Conservation (phyloP, 2,113 vertebrate species). For the Pseudopodoces humilis region DNA sequence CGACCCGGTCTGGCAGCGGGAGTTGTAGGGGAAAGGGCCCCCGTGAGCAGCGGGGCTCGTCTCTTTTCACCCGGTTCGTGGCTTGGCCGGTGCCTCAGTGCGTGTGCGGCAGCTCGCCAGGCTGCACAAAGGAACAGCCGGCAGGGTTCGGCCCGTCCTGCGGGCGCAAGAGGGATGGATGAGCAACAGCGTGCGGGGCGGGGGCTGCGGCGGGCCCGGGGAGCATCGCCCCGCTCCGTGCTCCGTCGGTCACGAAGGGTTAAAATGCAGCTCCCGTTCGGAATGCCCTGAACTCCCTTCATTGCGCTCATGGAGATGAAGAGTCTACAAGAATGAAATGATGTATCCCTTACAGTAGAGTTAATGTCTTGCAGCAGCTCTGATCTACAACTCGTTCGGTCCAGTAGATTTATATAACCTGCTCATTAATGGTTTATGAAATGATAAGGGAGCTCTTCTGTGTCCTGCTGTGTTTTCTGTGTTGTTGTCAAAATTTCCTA, state of each 20-base stretch:
- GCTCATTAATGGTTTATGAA: slow-evolving; percentile 55
- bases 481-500: not conserved
- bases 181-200: not conserved
- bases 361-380: not conserved
- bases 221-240: not conserved
- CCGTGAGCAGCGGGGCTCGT: too few relatives aligned
- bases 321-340: not conserved
- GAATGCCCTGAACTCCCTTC: not conserved
- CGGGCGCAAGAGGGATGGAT: not conserved
- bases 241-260: not conserved
- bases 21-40: not conserved
- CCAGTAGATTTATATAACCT: slow-evolving; percentile 55
- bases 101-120: not conserved
- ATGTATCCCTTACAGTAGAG: not conserved
- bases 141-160: not conserved
- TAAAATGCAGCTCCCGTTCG: not conserved
- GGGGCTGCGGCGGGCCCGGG: not conserved
- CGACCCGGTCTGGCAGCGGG: not conserved
- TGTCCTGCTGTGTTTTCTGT: not conserved
- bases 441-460: slow-evolving; percentile 22
- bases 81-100: not conserved
- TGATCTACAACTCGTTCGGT: slow-evolving; percentile 21
- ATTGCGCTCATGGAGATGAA: not conserved
- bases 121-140: slow-evolving; percentile 20
- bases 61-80: not conserved